phyloP scores from a whole-genome alignment of 2,797 vertebrate species.

The Falco rusticolus region DNA sequence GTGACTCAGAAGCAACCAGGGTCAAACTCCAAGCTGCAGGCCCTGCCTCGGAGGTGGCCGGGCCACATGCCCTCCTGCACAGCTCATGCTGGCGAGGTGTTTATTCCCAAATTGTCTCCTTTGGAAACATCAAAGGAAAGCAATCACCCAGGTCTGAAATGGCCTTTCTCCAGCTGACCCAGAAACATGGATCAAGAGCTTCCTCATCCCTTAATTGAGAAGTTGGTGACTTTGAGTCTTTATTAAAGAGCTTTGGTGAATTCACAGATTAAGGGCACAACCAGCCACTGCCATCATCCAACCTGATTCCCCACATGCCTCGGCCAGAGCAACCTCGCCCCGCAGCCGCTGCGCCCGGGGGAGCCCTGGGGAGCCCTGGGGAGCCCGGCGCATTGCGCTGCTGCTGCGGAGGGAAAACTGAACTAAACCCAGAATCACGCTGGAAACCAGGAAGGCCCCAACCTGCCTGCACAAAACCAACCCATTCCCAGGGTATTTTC shows the following conservation, averaged over 20 bases:
- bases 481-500: not conserved
- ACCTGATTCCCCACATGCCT: not conserved
- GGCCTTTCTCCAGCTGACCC: conserved; percentile 62
- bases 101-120: not conserved
- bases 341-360: not conserved
- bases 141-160: not conserved
- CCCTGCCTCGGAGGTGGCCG: not conserved
- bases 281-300: not conserved
- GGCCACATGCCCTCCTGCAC: not conserved
- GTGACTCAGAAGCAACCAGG: not conserved
- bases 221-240: conserved; percentile 56
- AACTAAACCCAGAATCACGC: accelerated
- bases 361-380: too few species aligned
- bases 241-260: conserved; percentile 51
- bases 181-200: conserved; percentile 47
- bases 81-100: not conserved
- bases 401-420: accelerated
- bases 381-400: not conserved
- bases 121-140: conserved; percentile 24
- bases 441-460: not conserved
- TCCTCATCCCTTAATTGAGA: conserved; percentile 65
- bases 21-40: not conserved
- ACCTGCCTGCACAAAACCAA: not conserved
- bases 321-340: not conserved
- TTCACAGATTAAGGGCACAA: conserved; percentile 44